These are phyloP conservation scores for Minunthozetes semirufus DNA, from an alignment of 2,888 invertebrate species.

Conservation along the genomic window DNA sequence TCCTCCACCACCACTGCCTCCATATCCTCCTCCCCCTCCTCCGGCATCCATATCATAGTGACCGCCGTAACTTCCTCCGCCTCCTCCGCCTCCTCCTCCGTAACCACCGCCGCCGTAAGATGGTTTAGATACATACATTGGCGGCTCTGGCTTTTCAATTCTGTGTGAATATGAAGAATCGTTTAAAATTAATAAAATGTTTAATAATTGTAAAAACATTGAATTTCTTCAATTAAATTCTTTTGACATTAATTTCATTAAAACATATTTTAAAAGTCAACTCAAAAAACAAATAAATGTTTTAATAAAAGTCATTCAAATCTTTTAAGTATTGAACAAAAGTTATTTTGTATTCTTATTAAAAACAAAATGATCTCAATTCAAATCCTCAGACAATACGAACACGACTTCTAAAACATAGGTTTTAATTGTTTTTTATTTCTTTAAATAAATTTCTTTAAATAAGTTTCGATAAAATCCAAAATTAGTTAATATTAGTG, in stretches of 20 bases:
- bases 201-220: neutral
- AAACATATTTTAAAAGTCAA: neutral
- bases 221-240: neutral
- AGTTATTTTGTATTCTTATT: too few species aligned
- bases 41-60: neutral
- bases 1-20: neutral
- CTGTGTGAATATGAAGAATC: neutral
- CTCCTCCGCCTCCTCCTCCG: neutral
- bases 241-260: neutral
- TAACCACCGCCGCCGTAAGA: neutral
- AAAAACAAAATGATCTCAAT: too few species aligned
- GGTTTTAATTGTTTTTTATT: too few species aligned
- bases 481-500: too few species aligned
- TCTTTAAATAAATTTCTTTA: too few species aligned
- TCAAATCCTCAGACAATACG: too few species aligned
- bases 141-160: neutral
- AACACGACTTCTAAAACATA: too few species aligned
- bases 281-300: too few species aligned
- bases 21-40: neutral
- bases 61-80: neutral
- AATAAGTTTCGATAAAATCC: too few species aligned
- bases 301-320: too few species aligned
- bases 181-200: neutral
- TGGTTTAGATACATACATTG: neutral
- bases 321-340: too few species aligned